Base-by-base conservation (phyloP, 2,113 vertebrate species). In the Euleptes europaea region DNA sequence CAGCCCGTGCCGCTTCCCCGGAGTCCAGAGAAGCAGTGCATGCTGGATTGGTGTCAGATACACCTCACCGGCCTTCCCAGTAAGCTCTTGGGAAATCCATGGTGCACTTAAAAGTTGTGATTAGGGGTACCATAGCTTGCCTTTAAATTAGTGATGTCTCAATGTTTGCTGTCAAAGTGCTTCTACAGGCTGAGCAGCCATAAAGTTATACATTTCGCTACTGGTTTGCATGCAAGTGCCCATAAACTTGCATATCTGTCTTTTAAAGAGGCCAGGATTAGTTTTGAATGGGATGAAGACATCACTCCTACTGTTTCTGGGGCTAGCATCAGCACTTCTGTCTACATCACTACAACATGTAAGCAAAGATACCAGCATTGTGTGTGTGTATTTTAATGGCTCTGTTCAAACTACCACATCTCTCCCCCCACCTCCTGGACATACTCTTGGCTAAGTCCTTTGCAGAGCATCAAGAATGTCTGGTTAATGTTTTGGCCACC, bases 401-500 rank as follows among this genome's bases (percentile, higher is more conserved):
- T 95, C 82, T 83, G 87, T 63, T 95, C 94, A 95, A 95, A 94
- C 82, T 81, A 91, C 83, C 78, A 93, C 91, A 92, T 94, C 93
- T 94, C 81, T 92, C 17, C 12, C 42, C n/a, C 21, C 4, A 28
- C 73, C 90, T 92, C 91, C 94, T 95, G 91, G 84, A 89, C 90
- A 88, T 78, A 84, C 89, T 94, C 67, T 3, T n/a, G 66, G 63
- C 76, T 89, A 84, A 94, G 89, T 88, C 91, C 92, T 92, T 91
- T 93, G 90, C 91, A 92, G 95, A 93, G 90, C 3, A 40, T 77
- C 80, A 90, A 90, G 82, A 86, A 88, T 83, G 93, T 95, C 95
- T 96, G 93, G 94, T 94, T 95, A 93, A 84, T 90, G 89, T 96
- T 96, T 91, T 92, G 89, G 82, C 94, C 93, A 93, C 92, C 83